Evolutionary conservation across 2,888 invertebrate genomes (phyloP), one percentile per base, ranked within the genome.

Genomic region (Lithodes maja): DNA sequence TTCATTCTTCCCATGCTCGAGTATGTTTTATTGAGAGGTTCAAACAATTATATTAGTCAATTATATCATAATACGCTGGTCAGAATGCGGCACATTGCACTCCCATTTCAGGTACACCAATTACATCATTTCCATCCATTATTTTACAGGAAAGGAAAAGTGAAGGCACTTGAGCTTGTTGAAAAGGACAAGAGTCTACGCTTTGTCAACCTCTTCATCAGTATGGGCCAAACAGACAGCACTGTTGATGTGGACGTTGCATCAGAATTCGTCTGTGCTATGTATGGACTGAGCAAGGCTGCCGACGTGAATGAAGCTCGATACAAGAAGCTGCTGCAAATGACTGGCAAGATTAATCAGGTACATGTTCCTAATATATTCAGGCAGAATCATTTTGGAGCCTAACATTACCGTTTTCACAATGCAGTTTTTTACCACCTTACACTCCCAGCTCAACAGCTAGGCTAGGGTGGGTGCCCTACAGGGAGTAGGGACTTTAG

Each of bases 271-370:
- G 83, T 83, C 12, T 50, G 83, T 53, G 17, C 5, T 7, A 83
- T 83, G 74, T 74, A 53, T 53, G 54, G 33, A 49, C 83, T 7
- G 53, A 17, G 9, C 50, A 68, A 83, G 74, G 61, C 75, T 50
- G 50, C 33, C 7, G 71, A 71, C 17, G 52, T 83, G 12, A 52
- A 83, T 74, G 71, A 83, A 54, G 83, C 83, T 9, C 50, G 54
- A n/a, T 83, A 71, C 83, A 83, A 17, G 12, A 71, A 83, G 54
- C 5, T 83, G 71, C 3, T 53, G 15, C 74, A 83, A 52, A 83
- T 83, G 83, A 74, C 74, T 52, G 83, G 83, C 52, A 83, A 74
- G 52, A 53, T 83, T 9, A 49, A 83, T 54, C 49, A 74, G 33
- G 33, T 33, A 33, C 33, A 33, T 33, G 33, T 33, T 33, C 33